Base-by-base conservation (phyloP, 2,888 invertebrate species). In the Tenthredo amoena region DNA sequence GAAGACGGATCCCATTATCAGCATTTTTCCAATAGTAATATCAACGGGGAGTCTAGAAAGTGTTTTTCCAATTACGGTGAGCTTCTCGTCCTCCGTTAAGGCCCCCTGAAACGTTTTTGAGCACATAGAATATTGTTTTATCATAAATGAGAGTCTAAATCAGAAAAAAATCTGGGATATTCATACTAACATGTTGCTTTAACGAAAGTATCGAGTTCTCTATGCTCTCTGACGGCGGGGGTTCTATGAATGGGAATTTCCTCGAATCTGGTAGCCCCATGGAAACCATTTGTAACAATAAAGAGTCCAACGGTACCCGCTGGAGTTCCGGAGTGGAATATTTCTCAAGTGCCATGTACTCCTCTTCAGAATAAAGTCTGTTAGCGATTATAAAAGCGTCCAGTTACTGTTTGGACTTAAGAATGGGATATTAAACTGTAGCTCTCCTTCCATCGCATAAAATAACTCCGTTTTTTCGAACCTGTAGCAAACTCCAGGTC, bases 271-370 rank as follows among this genome's bases (percentile, higher is more conserved):
- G 97, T 84, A 99, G 95, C 0, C 99, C 99, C 94, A 99, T 96
- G 0, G 99, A 96, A 84, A 98, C 96, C 98, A 99, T 98, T 92
- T 98, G 96, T 62, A 99, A 94, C 1, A 99, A 94, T 43, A 99
- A 95, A 0, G 98, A 98, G 88, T 99, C 99, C 12, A 99, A 94
- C 0, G 99, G 99, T 0, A 99, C 99, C 79, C 99, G 95, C 89
- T 98, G 97, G 50, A 99, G 97, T 94, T 99, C 99, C 0, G 99
- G 99, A 0, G 97, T 97, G 2, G 98, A 97, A 93, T 97, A 99
- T 6, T 96, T 95, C 86, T 97, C 97, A 93, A 99, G 96, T 1
- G 95, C 95, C 1, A 95, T 94, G 91, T 96, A 98, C 89, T 98
- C 98, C 87, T 97, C 95, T 91, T 98, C 97, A 0, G 97, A 96